These are phyloP conservation scores for Heliocidaris erythrogramma DNA, from an alignment of 35 echinoderm and acorn worm genomes.

Conservation along the genomic window DNA sequence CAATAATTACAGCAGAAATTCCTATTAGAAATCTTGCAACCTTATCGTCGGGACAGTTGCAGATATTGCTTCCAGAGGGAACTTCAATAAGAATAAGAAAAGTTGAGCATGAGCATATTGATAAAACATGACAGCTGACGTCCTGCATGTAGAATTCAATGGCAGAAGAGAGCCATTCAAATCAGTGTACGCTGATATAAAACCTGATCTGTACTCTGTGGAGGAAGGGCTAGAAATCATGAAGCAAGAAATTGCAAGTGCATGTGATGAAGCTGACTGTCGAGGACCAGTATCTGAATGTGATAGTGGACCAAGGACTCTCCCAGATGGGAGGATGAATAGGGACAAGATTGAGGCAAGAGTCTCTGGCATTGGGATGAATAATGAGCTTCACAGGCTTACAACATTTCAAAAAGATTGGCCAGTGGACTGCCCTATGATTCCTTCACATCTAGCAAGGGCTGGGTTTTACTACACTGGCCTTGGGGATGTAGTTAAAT, in stretches of 20 bases:
- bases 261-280: not conserved
- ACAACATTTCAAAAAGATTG: conserved; percentile 59
- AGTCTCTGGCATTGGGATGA: conserved; percentile 16
- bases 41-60: no score
- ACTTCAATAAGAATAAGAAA: not conserved
- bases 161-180: not conserved
- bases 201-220: not conserved
- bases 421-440: conserved; percentile 68
- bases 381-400: conserved; percentile 51
- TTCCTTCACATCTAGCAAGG: conserved; percentile 68
- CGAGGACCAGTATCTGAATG: not conserved
- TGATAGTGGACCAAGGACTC: not conserved
- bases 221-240: not conserved
- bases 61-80: no score
- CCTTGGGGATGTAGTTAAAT: conserved; percentile 73
- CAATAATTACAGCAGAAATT: no score
- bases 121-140: not conserved
- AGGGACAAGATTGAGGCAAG: not conserved
- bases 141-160: not conserved
- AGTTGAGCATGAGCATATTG: not conserved
- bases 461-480: conserved; percentile 92
- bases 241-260: not conserved
- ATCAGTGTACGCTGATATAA: not conserved
- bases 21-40: no score
- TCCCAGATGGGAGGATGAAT: not conserved